Conservation (phyloP, 2,797 vertebrate species). For the Phyllotis vaccarum region DNA sequence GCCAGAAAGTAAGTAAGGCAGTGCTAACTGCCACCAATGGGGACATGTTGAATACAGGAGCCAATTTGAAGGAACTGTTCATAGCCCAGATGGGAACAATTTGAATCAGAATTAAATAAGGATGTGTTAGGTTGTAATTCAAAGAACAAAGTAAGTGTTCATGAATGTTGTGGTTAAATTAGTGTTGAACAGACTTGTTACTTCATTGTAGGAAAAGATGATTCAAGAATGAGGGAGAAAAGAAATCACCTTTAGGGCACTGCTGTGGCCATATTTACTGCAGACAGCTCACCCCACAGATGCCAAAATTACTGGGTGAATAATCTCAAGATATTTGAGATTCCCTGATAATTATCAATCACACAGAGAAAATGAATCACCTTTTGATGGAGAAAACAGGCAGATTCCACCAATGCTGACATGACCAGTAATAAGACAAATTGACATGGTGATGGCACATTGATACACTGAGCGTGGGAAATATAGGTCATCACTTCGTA, state of each 20-base stretch:
- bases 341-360: neutral
- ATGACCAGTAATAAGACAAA: neutral
- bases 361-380: constrained; percentile 14
- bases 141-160: constrained; percentile 35
- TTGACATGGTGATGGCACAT: neutral
- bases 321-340: neutral
- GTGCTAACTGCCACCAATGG: neutral
- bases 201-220: neutral
- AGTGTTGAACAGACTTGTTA: neutral
- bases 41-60: neutral
- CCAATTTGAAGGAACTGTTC: neutral
- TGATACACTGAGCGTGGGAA: neutral
- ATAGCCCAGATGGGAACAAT: neutral
- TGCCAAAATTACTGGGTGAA: constrained; percentile 1
- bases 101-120: neutral
- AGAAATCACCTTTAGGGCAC: neutral
- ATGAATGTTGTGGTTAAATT: neutral
- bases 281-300: neutral
- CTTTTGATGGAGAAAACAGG: constrained; percentile 14
- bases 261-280: neutral
- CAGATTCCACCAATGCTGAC: neutral
- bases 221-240: neutral
- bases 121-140: neutral
- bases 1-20: neutral
- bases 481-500: neutral